Conservation (phyloP, 2,113 vertebrate genomes). For the Nymphicus hollandicus region DNA sequence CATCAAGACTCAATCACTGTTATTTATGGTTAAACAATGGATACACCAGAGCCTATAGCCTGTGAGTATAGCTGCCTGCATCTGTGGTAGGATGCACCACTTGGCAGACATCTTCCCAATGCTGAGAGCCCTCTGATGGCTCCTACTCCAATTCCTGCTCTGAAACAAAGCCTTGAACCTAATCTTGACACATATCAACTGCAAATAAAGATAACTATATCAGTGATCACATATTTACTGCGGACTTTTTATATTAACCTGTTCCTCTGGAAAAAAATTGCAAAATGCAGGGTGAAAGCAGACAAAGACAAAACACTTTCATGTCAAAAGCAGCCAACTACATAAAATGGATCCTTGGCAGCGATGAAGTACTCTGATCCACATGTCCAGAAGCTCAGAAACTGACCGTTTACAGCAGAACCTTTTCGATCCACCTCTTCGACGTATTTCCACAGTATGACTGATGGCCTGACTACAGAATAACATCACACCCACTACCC, state of each 20-base stretch:
- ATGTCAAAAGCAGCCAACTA: not conserved
- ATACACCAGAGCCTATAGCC: not conserved
- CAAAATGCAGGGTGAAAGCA: not conserved
- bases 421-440: not conserved
- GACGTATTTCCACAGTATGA: not conserved
- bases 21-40: not conserved
- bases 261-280: not conserved
- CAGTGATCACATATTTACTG: not conserved
- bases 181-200: not conserved
- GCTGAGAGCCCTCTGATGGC: not conserved
- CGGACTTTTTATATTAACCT: not conserved
- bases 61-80: not conserved
- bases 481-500: not conserved
- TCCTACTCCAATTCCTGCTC: not conserved
- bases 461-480: not conserved
- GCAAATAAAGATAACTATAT: not conserved
- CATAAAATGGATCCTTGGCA: not conserved
- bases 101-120: not conserved
- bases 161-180: not conserved
- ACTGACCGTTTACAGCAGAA: not conserved
- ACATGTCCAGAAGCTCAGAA: not conserved
- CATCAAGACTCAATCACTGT: not conserved
- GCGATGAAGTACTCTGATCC: not conserved
- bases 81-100: rapidly evolving
- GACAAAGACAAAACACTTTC: not conserved